A percentile compares a stretch with the other conserved stretches of the same genome.
Conservation (phyloP, 2,113 vertebrate species). For the Sialia sialis region DNA sequence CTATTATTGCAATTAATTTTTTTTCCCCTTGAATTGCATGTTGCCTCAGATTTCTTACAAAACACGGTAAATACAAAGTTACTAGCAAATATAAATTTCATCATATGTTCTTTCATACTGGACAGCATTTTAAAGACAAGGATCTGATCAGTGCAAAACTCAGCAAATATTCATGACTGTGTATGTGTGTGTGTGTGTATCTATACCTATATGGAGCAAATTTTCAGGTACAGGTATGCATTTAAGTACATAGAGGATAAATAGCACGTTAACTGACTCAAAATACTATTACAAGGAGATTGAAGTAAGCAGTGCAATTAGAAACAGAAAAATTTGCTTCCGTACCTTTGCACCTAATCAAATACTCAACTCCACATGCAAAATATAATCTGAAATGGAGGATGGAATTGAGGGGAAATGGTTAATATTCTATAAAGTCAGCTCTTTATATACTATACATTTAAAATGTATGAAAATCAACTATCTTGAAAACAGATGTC, state of each 20-base stretch:
- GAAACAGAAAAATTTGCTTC: conserved; percentile 50
- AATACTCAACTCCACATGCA: conserved; percentile 48
- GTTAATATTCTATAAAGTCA: conserved; percentile 30
- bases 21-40: conserved; percentile 27
- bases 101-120: conserved; percentile 2
- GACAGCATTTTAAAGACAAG: neutral
- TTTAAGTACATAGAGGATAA: conserved; percentile 35
- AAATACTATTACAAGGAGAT: conserved; percentile 60
- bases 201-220: neutral
- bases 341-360: conserved; percentile 40
- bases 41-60: conserved; percentile 27
- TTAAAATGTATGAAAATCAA: conserved; percentile 26
- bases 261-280: conserved; percentile 55
- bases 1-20: neutral
- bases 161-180: neutral
- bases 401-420: neutral
- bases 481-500: neutral
- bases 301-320: conserved; percentile 66
- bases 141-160: neutral
- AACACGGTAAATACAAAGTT: conserved; percentile 19
- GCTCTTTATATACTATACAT: neutral
- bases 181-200: neutral
- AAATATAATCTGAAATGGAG: conserved; percentile 19
- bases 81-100: conserved; percentile 15
- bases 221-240: conserved; percentile 51